Conservation (phyloP, 2,797 vertebrate species). For the Gambelia wislizenii region DNA sequence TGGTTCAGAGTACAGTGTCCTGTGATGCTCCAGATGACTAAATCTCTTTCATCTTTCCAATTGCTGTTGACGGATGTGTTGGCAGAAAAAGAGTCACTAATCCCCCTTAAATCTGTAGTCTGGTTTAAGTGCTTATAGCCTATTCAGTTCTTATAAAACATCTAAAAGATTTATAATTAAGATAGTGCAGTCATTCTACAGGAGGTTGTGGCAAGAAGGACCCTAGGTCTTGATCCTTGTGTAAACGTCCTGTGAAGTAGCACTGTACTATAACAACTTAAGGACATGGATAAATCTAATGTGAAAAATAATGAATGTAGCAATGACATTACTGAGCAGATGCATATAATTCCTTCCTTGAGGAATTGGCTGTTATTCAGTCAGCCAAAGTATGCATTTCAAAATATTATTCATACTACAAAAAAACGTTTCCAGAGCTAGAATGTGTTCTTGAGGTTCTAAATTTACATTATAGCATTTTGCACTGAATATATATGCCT, state of each 20-base stretch:
- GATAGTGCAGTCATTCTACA: background rate
- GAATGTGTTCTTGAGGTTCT: conserved; percentile 49
- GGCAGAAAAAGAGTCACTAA: conserved; percentile 26
- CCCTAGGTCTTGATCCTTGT: background rate
- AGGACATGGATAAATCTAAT: background rate
- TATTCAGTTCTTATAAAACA: background rate
- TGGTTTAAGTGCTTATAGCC: background rate
- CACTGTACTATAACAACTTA: background rate
- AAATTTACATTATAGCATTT: conserved; percentile 63
- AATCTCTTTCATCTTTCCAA: background rate
- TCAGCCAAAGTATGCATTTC: conserved; percentile 37
- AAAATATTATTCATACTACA: conserved; percentile 44
- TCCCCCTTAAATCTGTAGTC: conserved; percentile 26
- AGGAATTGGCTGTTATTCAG: background rate
- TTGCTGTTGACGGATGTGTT: conserved; percentile 12
- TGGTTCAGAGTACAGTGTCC: conserved; percentile 18
- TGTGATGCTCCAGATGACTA: conserved; percentile 1
- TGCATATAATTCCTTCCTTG: background rate
- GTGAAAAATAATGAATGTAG: conserved; percentile 17
- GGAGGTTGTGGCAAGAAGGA: background rate
- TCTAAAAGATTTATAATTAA: background rate
- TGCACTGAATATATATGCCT: conserved; percentile 49
- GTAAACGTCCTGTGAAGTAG: background rate
- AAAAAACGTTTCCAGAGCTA: conserved; percentile 39
- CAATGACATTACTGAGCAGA: background rate